phyloP scores from a whole-genome alignment of 2,797 vertebrate species.

The Sandelia bainsii region DNA sequence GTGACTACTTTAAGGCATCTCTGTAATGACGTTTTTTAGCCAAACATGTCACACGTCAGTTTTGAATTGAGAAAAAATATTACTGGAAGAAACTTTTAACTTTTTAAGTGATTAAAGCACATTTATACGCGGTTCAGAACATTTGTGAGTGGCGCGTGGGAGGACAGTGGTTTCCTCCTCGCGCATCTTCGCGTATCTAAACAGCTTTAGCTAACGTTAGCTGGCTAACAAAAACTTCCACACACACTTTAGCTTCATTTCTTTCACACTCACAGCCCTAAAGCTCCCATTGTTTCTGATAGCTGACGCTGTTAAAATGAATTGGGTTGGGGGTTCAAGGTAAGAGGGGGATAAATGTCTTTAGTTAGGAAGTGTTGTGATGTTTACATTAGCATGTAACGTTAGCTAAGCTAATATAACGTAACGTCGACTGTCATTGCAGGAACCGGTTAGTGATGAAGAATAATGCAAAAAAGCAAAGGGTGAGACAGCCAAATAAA shows the following conservation, averaged over 20 bases:
- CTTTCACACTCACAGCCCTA: not conserved
- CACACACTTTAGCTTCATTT: not conserved
- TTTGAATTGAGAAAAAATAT: no score
- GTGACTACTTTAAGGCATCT: not conserved
- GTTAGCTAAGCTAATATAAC: not conserved
- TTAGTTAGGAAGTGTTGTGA: not conserved
- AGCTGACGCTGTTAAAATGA: constrained; percentile 68
- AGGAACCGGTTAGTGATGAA: constrained; percentile 81
- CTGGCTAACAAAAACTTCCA: not conserved
- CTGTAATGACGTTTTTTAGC: not conserved
- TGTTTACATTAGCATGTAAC: not conserved
- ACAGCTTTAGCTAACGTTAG: not conserved
- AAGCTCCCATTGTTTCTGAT: accelerated
- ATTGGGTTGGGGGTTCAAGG: constrained; percentile 87
- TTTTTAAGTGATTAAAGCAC: no score
- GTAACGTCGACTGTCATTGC: constrained; percentile 3
- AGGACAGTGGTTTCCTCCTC: not conserved
- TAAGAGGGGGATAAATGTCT: constrained; percentile 33
- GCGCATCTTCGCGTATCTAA: not conserved
- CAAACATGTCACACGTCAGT: not conserved
- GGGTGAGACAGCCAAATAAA: constrained; percentile 57
- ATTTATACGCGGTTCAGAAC: not conserved
- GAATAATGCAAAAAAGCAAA: constrained; percentile 79
- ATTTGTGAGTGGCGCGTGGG: not conserved
- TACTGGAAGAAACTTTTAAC: not conserved